These are phyloP conservation scores for Lepidurus packardi DNA, from an alignment of 1,140 invertebrate species.

Conservation along the genomic window DNA sequence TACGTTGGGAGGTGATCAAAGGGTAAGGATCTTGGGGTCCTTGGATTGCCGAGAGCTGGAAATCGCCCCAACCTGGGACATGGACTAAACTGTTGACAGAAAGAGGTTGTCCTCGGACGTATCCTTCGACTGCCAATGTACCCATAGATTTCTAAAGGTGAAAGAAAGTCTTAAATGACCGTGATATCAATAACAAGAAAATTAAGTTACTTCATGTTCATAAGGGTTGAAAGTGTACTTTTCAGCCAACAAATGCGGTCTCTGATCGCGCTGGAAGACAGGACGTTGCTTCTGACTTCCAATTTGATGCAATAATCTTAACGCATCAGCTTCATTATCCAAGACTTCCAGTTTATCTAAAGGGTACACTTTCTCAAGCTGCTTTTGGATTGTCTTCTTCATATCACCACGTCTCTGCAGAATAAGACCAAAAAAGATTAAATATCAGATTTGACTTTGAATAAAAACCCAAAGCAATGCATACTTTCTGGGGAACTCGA, in stretches of 20 bases:
- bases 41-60: slow-evolving; percentile 80
- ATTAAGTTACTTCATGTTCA: slow-evolving; percentile 37
- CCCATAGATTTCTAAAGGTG: slow-evolving; percentile 49
- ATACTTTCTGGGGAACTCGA: slow-evolving; percentile 53
- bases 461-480: slow-evolving; percentile 39
- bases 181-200: slow-evolving; percentile 18
- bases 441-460: slow-evolving; percentile 25
- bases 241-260: slow-evolving; percentile 77
- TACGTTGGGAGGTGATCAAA: slow-evolving; percentile 45
- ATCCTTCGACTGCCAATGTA: slow-evolving; percentile 77
- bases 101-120: slow-evolving; percentile 68
- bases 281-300: slow-evolving; percentile 71
- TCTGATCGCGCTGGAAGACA: slow-evolving; percentile 65
- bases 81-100: slow-evolving; percentile 84
- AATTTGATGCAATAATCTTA: slow-evolving; percentile 71
- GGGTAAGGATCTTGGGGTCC: slow-evolving; percentile 65
- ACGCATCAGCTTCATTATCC: slow-evolving; percentile 66
- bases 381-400: slow-evolving; percentile 68
- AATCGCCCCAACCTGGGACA: slow-evolving; percentile 84
- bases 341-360: slow-evolving; percentile 72
- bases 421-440: slow-evolving; percentile 32
- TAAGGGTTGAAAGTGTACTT: slow-evolving; percentile 61
- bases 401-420: slow-evolving; percentile 60
- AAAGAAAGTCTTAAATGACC: slow-evolving; percentile 30
- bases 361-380: slow-evolving; percentile 69